Evolutionary conservation across 2,888 invertebrate genomes (phyloP), one percentile per base, ranked within the genome.

Genomic region (Gastrophysa polygoni): DNA sequence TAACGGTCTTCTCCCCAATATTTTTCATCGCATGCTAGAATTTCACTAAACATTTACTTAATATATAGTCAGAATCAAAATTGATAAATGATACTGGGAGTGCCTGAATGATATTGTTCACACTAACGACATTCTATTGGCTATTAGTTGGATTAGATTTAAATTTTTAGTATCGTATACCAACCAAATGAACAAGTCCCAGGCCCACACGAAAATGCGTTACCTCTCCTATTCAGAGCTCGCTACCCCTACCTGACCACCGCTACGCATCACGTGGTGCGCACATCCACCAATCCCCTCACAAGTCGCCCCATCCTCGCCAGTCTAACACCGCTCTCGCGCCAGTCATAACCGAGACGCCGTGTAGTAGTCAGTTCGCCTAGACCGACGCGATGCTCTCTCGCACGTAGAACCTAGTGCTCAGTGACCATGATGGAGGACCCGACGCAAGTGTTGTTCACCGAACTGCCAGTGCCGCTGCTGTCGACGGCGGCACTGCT

Each of bases 381-480:
- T 68, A 66, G 73, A 77, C 69, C 51, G 14, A 38, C 38, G 51
- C 14, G 49, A 63, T 59, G 64, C 38, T 76, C 69, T 75, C 73
- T 73, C 79, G 72, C 76, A 77, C 81, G 79, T 78, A 83, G 85
- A 29, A 51, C 46, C 46, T 34, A 50, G 56, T 51, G 20, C 20
- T 34, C 11, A 73, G 85, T 85, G 76, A 81, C 68, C 66, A 79
- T 77, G 78, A 85, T 85, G 84, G 85, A 85, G 78, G 85, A 85
- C 73, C 80, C 80, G 73, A 82, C 84, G 69, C 85, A 85, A 79
- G 82, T 85, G 80, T 79, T 85, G 77, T 85, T 84, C 80, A 86
- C 86, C 68, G 85, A 86, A 78, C 80, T 86, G 74, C 85, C 88
- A 71, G 84, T 85, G 72, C 84, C 84, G 70, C 77, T 85, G 77